Evolutionary conservation across 2,888 invertebrate genomes (phyloP).

Genomic region (Mesorhabditis spiculigera): DNA sequence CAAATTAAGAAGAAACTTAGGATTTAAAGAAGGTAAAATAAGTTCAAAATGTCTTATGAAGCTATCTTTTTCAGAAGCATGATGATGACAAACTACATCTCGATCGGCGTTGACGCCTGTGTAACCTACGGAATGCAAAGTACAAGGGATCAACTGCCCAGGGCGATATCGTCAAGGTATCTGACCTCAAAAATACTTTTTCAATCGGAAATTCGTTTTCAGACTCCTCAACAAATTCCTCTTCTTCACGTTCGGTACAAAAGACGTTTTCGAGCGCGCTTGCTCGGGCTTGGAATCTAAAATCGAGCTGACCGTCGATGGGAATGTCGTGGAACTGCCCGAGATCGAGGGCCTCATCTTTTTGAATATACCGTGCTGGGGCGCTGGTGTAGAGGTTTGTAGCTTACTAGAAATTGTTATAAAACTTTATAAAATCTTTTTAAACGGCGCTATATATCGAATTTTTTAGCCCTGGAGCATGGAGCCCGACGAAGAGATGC

Average conservation of each 20-base stretch:
- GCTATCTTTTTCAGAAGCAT: constrained; percentile 22
- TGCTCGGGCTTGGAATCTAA: constrained; percentile 79
- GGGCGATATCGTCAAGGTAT: constrained; percentile 76
- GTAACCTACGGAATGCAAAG: constrained; percentile 89
- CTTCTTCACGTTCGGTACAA: constrained; percentile 84
- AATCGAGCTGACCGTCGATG: constrained; percentile 74
- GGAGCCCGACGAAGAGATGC: constrained; percentile 12
- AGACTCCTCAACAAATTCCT: constrained; percentile 64
- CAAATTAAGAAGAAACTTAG: too few species aligned
- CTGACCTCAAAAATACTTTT: constrained; percentile 68
- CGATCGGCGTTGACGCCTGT: constrained; percentile 89
- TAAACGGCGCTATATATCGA: not conserved
- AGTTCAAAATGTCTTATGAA: too few species aligned
- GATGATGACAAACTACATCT: constrained; percentile 83
- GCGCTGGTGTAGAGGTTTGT: constrained; percentile 73
- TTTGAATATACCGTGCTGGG: constrained; percentile 90
- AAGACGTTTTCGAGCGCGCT: constrained; percentile 81
- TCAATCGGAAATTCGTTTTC: constrained; percentile 15
- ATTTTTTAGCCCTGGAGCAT: not conserved
- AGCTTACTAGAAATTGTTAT: not conserved
- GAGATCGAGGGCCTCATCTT: constrained; percentile 72
- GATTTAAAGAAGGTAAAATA: too few species aligned
- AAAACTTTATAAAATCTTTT: not conserved
- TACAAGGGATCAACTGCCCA: constrained; percentile 79
- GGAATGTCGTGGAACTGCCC: constrained; percentile 22